Evolutionary conservation across 1,140 invertebrate species (phyloP).

Genomic region (Lepidurus arcticus): DNA sequence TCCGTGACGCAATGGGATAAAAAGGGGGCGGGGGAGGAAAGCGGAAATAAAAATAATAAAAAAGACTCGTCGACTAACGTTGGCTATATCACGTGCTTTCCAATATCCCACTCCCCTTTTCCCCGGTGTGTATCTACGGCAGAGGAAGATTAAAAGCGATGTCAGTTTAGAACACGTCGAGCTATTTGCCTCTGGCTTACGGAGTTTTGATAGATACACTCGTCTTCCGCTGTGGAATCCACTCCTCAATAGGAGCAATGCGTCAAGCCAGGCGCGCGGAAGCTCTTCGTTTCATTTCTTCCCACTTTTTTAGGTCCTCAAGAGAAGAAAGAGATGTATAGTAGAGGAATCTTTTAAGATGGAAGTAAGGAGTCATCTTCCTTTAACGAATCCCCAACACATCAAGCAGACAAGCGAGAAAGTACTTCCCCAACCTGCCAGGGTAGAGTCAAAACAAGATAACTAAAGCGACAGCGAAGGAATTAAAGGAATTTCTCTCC

Average conservation of each 20-base stretch:
- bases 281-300: background rate
- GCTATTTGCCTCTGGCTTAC: background rate
- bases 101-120: background rate
- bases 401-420: background rate
- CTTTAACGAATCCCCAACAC: background rate
- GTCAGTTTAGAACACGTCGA: background rate
- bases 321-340: background rate
- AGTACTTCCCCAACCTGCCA: background rate
- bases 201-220: slow-evolving; percentile 7
- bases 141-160: background rate
- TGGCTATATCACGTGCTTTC: background rate
- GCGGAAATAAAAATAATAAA: no score
- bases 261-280: background rate
- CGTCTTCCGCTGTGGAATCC: background rate
- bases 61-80: background rate
- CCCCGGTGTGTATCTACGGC: background rate
- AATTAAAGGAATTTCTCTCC: background rate
- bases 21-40: no score
- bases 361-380: background rate
- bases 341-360: background rate
- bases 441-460: background rate
- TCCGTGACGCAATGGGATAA: no score
- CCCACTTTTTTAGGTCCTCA: background rate
- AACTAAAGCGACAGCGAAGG: background rate
- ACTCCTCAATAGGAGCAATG: background rate